Conservation (phyloP, 1,140 invertebrate species). For the Atta cephalotes region DNA sequence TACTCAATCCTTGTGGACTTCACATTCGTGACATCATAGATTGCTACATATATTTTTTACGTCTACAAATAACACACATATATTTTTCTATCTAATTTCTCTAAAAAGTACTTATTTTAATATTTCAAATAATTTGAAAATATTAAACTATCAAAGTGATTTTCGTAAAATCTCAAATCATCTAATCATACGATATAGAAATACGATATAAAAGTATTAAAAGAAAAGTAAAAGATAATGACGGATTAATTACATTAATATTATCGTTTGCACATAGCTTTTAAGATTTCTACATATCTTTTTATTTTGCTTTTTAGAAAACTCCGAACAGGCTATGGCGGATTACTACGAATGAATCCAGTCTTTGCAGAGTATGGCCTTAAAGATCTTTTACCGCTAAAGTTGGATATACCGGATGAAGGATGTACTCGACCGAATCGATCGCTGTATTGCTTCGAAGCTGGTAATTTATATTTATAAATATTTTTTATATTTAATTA, state of each 20-base stretch:
- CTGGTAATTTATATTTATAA: conserved; percentile 86
- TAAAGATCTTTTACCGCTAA: conserved; percentile 95
- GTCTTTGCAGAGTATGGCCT: conserved; percentile 95
- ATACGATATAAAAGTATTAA: not conserved
- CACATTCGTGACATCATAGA: not conserved
- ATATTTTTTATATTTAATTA: conserved; percentile 4
- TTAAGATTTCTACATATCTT: not conserved
- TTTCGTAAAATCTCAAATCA: not conserved
- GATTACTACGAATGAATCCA: conserved; percentile 94
- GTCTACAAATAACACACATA: conserved; percentile 15
- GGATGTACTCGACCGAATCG: conserved; percentile 96
- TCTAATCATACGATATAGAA: no score
- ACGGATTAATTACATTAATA: not conserved
- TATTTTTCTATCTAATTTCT: not conserved
- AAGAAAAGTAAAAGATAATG: not conserved
- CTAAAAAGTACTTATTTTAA: not conserved
- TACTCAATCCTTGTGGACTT: not conserved
- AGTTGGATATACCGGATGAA: conserved; percentile 95
- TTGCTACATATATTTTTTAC: conserved; percentile 9
- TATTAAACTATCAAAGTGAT: not conserved
- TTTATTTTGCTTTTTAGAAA: conserved; percentile 86
- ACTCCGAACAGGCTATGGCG: conserved; percentile 92
- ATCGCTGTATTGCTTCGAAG: conserved; percentile 97
- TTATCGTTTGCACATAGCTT: not conserved
- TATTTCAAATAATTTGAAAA: not conserved